Evolutionary conservation across 1,140 invertebrate species (phyloP).

Genomic region (Stegodyphus dumicola): DNA sequence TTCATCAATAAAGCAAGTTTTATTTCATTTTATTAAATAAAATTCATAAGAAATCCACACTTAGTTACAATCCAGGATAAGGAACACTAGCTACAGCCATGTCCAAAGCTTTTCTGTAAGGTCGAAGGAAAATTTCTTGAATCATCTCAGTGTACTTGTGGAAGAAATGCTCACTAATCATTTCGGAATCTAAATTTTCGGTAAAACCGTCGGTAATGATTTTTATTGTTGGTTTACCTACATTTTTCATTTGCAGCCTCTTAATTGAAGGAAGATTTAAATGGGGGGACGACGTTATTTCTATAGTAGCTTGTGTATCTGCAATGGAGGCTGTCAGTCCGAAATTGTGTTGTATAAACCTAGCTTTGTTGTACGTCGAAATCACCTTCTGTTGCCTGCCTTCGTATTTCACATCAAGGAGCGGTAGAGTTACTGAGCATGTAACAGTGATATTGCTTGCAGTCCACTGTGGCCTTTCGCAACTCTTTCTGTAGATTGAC

Average conservation of each 20-base stretch:
- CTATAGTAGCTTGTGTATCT: background rate
- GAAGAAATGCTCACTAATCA: background rate
- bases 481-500: background rate
- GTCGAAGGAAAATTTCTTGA: background rate
- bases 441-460: conserved; percentile 11
- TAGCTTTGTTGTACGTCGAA: background rate
- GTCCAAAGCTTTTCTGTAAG: conserved; percentile 10
- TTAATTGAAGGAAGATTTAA: conserved; percentile 1
- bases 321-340: background rate
- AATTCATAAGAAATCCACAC: no score
- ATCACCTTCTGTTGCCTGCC: background rate
- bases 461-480: conserved; percentile 9
- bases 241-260: background rate
- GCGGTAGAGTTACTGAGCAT: background rate
- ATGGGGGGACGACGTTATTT: conserved; percentile 20
- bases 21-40: no score
- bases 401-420: conserved; percentile 2
- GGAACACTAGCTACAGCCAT: conserved; percentile 1
- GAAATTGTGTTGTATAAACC: background rate
- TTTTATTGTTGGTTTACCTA: background rate
- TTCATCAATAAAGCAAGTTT: no score
- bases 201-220: background rate
- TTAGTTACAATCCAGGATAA: background rate
- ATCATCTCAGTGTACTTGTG: background rate
- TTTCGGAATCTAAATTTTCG: background rate